These are phyloP conservation scores for Cervus canadensis DNA, from an alignment of 2,113 vertebrate genomes.

Conservation along the genomic window DNA sequence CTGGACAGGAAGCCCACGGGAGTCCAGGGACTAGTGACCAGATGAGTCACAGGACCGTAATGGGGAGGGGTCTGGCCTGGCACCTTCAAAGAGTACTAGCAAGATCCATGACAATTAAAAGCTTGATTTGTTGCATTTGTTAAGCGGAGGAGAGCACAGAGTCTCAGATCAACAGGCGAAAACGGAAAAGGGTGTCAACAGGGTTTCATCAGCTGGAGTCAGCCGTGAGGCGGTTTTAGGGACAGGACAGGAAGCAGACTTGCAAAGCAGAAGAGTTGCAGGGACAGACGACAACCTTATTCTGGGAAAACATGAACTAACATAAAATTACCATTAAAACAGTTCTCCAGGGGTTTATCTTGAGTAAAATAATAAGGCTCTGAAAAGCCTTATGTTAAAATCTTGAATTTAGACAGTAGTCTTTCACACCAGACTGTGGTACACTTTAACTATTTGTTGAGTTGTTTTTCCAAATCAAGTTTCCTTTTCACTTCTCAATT, in stretches of 20 bases:
- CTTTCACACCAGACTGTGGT: neutral
- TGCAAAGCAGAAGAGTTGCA: neutral
- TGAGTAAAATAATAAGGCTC: neutral
- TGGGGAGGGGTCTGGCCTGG: neutral
- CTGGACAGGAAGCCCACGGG: neutral
- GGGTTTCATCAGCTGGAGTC: neutral
- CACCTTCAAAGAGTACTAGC: neutral
- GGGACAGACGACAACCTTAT: neutral
- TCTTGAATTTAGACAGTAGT: neutral
- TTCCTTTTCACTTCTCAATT: neutral
- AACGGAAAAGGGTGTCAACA: neutral
- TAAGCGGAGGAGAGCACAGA: neutral
- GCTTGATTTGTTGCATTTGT: neutral
- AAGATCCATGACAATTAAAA: neutral
- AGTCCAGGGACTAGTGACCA: neutral
- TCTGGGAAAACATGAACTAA: neutral
- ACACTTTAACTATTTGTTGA: neutral
- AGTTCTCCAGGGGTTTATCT: neutral
- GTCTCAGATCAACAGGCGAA: neutral
- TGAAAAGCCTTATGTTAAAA: neutral
- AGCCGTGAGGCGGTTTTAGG: neutral
- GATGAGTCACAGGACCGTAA: neutral
- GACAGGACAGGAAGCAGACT: neutral
- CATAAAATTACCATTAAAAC: neutral
- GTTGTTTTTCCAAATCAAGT: neutral